Base-by-base conservation (phyloP, 2,888 invertebrate genomes). In the Coronaproctus castanopsis region DNA sequence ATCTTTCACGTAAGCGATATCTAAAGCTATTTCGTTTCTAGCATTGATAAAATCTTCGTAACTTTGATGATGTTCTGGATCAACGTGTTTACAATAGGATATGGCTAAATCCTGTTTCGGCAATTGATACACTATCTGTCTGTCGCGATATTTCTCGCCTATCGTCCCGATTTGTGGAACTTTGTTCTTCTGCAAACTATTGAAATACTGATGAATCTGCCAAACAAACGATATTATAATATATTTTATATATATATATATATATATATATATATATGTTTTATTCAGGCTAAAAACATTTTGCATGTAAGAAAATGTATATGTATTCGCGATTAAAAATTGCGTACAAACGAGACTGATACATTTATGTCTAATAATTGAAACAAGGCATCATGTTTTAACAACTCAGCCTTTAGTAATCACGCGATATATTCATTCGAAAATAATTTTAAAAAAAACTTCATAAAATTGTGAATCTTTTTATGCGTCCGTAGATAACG, bases 11-110 rank as follows among this genome's bases (percentile, higher is more conserved):
- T 73, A 72, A 73, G 90, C 97, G 69, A 97, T 89, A 72, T 96
- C 97, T 69, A 97, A 78, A 51, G 95, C 92, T 67, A 92, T 86
- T 76, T 93, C 92, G 73, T 97, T 96, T 57, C 97, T 79, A 58
- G 88, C 87, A 57, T 89, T 83, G 66, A 95, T 85, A 73, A 97
- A 97, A 73, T 95, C 92, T 74, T 92, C 87, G 71, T 87, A 96
- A 68, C 87, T 84, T 65, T 82, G 80, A 68, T 80, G 79, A 70
- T 87, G 82, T 68, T 80, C 79, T 20, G 82, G 76, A 64, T 87
- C 86, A 61, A 96, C 78, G 71, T 90, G 86, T 69, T 83, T 82
- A 73, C 93, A 93, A 71, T 92, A 91, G 58, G 85, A 82, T 66
- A 88, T 75, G 8, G 91, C 86, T 61, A 96, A 79, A 72, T 97